Evolutionary conservation across 2,113 vertebrate species (phyloP), one percentile per base, ranked within the genome.

Genomic region (Otus sunia): DNA sequence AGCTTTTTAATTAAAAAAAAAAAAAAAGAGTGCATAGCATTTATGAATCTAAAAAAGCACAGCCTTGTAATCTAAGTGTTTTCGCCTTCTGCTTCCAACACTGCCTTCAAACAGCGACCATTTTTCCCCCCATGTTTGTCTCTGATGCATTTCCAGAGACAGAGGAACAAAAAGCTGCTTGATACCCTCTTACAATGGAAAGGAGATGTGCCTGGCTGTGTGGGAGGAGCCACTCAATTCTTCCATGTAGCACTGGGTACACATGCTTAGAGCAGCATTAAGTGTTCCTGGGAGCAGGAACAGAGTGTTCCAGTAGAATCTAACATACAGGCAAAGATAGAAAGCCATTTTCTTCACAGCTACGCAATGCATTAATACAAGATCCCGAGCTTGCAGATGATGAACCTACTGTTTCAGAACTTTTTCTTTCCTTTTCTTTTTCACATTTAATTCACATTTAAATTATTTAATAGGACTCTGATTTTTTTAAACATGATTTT

Each of bases 221-320:
- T 97, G 92, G 95, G 97, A 96, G 92, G 94, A 93, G 93, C 91
- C 0, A 18, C 91, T 92, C 55, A 21, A 58, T 85, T 95, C 92
- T 92, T 74, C 90, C 45, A 9, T 80, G 92, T 63, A 76, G 52
- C 0, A 4, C 94, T 56, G 88, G 69, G 91, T 92, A 87, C 92
- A 92, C 95, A 87, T 72, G 77, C 94, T 95, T 91, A 4, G 1
- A 92, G 90, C n/a, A 0, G 81, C 81, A 62, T 85, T 94, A 96
- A 95, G 81, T 88, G 95, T 92, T 96, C 95, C 88, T 94, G 62
- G 58, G 88, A 95, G 92, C 73, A 74, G 71, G 90, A 93, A 94
- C 95, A 92, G 93, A 59, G 80, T 82, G 94, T 97, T 96, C 97
- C 89, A 88, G 91, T 88, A 67, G 93, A 74, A 96, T 88, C 86